Conservation (phyloP, 2,113 vertebrate species). For the Helogale parvula region DNA sequence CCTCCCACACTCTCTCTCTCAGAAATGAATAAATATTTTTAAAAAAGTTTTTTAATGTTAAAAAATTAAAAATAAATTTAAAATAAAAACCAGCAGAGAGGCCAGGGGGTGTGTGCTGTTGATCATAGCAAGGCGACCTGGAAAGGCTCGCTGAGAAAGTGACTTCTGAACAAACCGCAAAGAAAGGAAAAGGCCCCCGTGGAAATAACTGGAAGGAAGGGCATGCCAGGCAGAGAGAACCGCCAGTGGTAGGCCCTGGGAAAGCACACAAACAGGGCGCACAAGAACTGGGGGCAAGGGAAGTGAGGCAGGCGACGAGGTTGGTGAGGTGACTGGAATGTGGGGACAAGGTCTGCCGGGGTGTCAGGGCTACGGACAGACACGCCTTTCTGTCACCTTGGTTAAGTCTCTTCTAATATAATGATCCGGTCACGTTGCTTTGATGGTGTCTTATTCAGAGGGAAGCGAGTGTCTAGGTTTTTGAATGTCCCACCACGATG, state of each 20-base stretch:
- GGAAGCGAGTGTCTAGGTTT: neutral
- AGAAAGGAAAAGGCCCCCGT: rapidly evolving
- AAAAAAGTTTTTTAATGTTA: no score
- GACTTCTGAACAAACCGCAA: neutral
- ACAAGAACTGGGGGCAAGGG: neutral
- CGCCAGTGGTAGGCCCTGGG: neutral
- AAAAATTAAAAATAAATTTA: no score
- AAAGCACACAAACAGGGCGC: neutral
- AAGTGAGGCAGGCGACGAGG: neutral
- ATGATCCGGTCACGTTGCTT: rapidly evolving
- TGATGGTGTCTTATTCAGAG: neutral
- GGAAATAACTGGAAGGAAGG: neutral
- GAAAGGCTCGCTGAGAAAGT: neutral
- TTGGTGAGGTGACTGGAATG: neutral
- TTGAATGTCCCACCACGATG: rapidly evolving
- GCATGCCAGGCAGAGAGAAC: neutral
- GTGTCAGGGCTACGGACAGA: neutral
- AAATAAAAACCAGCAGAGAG: no score
- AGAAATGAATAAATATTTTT: no score
- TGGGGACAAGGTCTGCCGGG: neutral
- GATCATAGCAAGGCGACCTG: neutral
- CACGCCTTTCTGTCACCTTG: neutral
- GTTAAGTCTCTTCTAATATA: neutral
- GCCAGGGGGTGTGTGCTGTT: rapidly evolving
- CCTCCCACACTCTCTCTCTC: no score